Percentiles rank a stretch among this genome's conserved stretches.
Evolutionary conservation across 1,140 invertebrate genomes (phyloP).

Genomic region (Varroa destructor): DNA sequence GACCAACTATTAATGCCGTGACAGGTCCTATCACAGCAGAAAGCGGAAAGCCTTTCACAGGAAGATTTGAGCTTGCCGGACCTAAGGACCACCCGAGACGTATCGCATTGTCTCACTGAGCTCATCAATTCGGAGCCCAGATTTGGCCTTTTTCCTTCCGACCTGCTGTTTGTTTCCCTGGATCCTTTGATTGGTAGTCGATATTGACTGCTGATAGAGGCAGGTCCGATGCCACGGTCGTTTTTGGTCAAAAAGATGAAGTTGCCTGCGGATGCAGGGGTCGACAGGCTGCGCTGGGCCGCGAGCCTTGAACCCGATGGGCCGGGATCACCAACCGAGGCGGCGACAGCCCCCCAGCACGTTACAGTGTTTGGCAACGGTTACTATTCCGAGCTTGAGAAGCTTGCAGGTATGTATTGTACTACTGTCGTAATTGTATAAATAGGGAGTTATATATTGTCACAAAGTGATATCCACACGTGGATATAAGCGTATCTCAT

Average conservation of each 20-base stretch:
- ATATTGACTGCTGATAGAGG: conserved; percentile 3
- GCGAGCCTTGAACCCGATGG: background rate
- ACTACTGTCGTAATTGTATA: background rate
- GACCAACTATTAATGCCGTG: too few relatives aligned
- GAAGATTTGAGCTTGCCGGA: background rate
- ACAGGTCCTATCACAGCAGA: too few relatives aligned
- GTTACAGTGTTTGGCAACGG: conserved; percentile 8
- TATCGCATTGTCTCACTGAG: too few relatives aligned
- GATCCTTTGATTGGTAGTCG: background rate
- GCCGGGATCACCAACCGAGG: conserved; percentile 5
- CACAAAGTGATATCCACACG: too few relatives aligned
- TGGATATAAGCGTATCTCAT: too few relatives aligned
- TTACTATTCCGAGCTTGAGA: conserved; percentile 14
- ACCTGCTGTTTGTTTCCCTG: background rate
- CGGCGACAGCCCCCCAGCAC: background rate
- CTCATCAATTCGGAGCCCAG: background rate
- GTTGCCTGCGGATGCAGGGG: conserved; percentile 4
- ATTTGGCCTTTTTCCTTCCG: background rate
- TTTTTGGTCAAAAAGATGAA: conserved; percentile 27
- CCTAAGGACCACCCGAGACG: background rate
- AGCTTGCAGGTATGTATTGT: conserved; percentile 13
- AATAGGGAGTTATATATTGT: too few relatives aligned
- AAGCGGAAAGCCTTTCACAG: too few relatives aligned
- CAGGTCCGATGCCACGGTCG: conserved; percentile 6
- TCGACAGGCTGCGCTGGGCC: conserved; percentile 10